Evolutionary conservation across 2,797 vertebrate species (phyloP), one percentile per base, ranked within the genome.

Genomic region (Poeciliopsis paucimaculata): DNA sequence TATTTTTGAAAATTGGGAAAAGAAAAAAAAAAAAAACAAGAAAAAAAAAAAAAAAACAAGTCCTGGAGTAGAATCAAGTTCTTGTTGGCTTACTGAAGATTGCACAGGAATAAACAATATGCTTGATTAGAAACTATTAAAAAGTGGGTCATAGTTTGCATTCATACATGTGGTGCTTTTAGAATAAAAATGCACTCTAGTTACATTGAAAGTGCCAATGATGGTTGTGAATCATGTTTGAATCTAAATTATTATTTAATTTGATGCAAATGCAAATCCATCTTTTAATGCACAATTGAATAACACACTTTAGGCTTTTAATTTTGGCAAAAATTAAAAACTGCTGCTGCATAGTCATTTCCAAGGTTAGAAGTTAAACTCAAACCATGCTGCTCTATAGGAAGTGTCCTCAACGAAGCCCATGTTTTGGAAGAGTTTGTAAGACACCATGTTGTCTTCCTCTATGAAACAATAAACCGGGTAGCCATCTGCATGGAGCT

Each of bases 381-480:
- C 68, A 57, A 87, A 73, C 94, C 94, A 96, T 2, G 51, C 41
- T 2, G 82, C 83, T 72, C 91, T 93, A 83, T 95, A 95, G 18
- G 87, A 84, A 8, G 91, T 82, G 45, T 90, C 91, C 43, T 95
- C 93, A 26, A 41, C 86, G 73, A 96, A 95, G 43, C 94, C 94
- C 77, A 95, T 75, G 46, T 20, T 86, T 84, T 78, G 90, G 64
- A 94, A 94, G 28, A 95, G 87, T 4, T 51, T 86, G 75, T 91
- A 86, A 28, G 95, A 95, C 28, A 80, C 28, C 1, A 2, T 2
- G 80, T 95, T 96, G 8, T 89, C 85, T 34, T 94, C 93, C 84
- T 95, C 94, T 51, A 95, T 84, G 82, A 85, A 92, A 87, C 92
- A 92, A 90, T 66, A 96, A 70, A 94, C 80, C 0, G 94, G 94